Evolutionary conservation across 1,140 invertebrate genomes (phyloP), one percentile per base, ranked within the genome.

Genomic region (Sipha flava): DNA sequence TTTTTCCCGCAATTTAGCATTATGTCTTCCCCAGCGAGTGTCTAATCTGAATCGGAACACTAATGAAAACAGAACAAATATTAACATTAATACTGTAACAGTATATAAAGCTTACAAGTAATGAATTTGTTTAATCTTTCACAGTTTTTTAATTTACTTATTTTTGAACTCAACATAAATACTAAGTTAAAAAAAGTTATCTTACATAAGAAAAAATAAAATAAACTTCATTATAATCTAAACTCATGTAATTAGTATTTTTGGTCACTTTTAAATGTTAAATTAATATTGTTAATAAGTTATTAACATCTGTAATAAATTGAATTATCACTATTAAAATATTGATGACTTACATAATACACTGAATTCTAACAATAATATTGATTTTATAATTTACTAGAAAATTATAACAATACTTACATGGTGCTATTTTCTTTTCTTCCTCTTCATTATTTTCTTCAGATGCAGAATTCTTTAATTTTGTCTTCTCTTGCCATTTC

Each of bases 401-500:
- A 5, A 5, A 62, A 2, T 12, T 21, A 47, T n/a, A 54, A 31
- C 3, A n/a, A 18, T 47, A 66, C 66, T 80, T 80, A 80, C 79
- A n/a, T 34, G 79, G 79, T 45, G 68, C 66, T 23, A 23, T 70
- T 80, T 80, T 80, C 9, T 57, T 72, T 37, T 77, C 45, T 34
- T 88, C 89, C 52, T 90, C 88, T 79, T 90, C 89, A 26, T 89
- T 86, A 37, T 90, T 88, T 59, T 87, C 85, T 54, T 49, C 49
- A 26, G 34, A 9, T 12, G 86, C 86, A 62, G 89, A 88, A 81
- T 90, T 89, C 12, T 68, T 49, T 37, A 90, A 85, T 86, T 95
- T 95, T 49, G 89, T 92, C 82, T 92, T 93, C 80, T 94, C 90
- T 82, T 93, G 91, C 96, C 96, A 98, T 47, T 91, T 88, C 64